Base-by-base conservation (phyloP, 2,797 vertebrate genomes). In the Xerus rutilus region DNA sequence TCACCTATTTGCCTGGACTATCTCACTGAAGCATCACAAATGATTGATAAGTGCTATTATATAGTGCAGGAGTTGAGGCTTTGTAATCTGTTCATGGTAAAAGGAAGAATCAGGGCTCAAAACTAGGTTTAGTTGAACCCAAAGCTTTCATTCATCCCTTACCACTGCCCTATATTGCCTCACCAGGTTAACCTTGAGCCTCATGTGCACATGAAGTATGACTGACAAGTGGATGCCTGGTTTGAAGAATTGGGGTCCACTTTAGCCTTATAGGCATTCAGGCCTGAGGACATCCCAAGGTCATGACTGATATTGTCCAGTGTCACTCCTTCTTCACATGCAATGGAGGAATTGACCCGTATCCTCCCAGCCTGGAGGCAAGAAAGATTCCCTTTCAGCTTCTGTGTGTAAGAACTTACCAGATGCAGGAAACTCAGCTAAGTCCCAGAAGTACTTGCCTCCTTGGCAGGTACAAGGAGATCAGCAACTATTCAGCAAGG, bases 381-480 rank as follows among this genome's bases (percentile, higher is more conserved):
- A 52, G 62, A 76, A 91, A 85, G 1, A 0, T 18, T 86, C 14
- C 45, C 43, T 83, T 77, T 89, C 30, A 89, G 54, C 18, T 49
- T 9, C 32, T 81, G 4, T 32, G 15, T 18, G 5, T 5, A 45
- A 20, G 30, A 23, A 8, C 17, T 35, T 95, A 54, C 18, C 54
- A 91, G n/a, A 83, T 72, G 4, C n/a, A 67, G 25, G 47, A 64
- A 94, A 89, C 28, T 17, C 30, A 65, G n/a, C 54, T 39, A 91
- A 67, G 18, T 67, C 7, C n/a, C 79, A 67, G 74, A 81, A 11
- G 15, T 21, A 6, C 7, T 12, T 67, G 32, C 10, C 23, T 94
- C 30, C 30, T 47, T 77, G 72, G 12, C 84, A 62, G 5, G 35
- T 21, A 23, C 70, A 74, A 57, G 65, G 23, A 93, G 10, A 11